Evolutionary conservation across 2,888 invertebrate genomes (phyloP), one percentile per base, ranked within the genome.

Genomic region (Euplagia quadripunctaria): DNA sequence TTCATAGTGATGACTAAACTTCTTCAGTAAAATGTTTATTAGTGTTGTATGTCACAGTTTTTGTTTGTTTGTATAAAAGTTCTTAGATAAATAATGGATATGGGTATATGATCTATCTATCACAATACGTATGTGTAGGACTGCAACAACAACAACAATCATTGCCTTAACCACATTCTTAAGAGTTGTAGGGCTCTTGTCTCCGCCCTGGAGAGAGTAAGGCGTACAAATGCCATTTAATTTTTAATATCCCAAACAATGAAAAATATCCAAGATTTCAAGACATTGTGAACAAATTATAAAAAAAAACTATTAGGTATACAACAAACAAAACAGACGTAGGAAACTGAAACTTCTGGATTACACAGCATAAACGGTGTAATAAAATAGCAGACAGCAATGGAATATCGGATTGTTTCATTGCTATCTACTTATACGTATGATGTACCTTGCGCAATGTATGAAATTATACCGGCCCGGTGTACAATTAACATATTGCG

Each of bases 21-120:
- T 31, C 12, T 61, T 61, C 31, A 2, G 6, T 46, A 8, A 46
- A 46, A 46, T 46, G 43, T 46, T 46, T 46, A 1, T 46, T 8
- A 43, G 20, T 61, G 31, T 61, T 61, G 20, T 61, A 31, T 61
- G 31, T 16, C 66, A 66, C 66, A 49, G 20, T 65, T n/a, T 65
- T 66, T 20, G 31, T 51, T 16, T 17, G 17, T 66, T 51, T 51
- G 31, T 66, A 17, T 31, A 49, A 20, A 46, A 46, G 20, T 41
- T 31, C 4, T 51, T 17, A 41, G 16, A 8, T 49, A 7, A 20
- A 8, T 20, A 20, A 20, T 31, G 31, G 31, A 11, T 31, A 8
- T 20, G 11, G n/a, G 20, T 20, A 58, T 58, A 58, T 58, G 55
- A 0, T n/a, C 55, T 12, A 58, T 20, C n/a, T 61, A 6, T 61